Conservation (phyloP, 2,113 vertebrate species). For the Bambusicola thoracicus region DNA sequence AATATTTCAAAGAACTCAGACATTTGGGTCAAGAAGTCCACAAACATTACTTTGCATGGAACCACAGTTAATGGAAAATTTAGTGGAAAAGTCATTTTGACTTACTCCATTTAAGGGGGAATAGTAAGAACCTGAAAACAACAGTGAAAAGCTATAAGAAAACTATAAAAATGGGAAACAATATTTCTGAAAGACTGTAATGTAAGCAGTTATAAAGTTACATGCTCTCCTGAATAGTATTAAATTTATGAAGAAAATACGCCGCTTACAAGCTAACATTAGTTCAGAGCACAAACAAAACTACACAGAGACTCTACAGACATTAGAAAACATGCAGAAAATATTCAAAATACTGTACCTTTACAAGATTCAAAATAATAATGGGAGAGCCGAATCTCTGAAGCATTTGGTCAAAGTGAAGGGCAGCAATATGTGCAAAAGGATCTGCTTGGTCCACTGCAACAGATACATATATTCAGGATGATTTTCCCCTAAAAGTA, state of each 20-base stretch:
- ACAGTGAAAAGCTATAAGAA: background rate
- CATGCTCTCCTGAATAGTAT: background rate
- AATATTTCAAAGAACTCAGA: background rate
- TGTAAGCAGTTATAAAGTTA: background rate
- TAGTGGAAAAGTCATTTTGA: background rate
- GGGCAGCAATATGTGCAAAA: slow-evolving; percentile 90
- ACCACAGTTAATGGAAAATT: background rate
- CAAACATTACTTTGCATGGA: background rate
- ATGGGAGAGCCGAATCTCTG: slow-evolving; percentile 97
- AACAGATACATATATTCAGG: background rate
- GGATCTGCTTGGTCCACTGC: slow-evolving; percentile 99
- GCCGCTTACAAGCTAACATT: background rate
- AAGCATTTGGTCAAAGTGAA: slow-evolving; percentile 99
- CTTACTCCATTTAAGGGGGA: background rate
- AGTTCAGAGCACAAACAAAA: background rate
- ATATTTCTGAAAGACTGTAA: background rate
- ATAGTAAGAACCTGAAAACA: background rate
- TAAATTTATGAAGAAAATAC: background rate
- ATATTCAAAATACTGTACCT: slow-evolving; percentile 79
- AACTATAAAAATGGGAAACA: background rate
- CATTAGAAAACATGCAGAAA: background rate
- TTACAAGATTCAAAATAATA: slow-evolving; percentile 97
- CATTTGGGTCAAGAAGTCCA: background rate
- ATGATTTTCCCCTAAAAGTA: background rate
- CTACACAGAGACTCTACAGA: background rate